Percentiles rank a stretch among this genome's conserved stretches.
Conservation (phyloP, 2,113 vertebrate genomes). For the Herpetotheres cachinnans region DNA sequence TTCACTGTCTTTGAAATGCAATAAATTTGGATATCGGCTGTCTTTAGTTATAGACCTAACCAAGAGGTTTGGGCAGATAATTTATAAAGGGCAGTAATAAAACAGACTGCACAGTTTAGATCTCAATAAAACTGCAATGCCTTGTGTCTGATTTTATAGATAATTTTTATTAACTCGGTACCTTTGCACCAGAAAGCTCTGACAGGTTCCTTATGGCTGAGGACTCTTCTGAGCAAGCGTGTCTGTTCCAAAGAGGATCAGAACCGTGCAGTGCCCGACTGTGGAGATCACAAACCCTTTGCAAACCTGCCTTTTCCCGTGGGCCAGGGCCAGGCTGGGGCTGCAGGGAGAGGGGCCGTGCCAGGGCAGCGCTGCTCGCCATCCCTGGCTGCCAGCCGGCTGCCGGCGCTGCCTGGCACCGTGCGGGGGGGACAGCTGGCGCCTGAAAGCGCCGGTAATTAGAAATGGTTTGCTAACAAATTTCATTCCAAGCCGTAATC, state of each 20-base stretch:
- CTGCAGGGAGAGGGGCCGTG: not conserved
- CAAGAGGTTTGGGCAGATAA: not conserved
- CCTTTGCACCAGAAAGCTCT: not conserved
- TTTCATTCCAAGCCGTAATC: not conserved
- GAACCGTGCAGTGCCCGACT: accelerated
- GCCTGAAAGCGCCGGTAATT: not conserved
- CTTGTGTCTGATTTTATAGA: conserved; percentile 25
- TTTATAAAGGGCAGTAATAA: not conserved
- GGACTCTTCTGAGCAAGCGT: not conserved
- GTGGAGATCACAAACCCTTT: not conserved
- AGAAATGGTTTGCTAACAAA: conserved; percentile 13
- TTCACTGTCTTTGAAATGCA: not conserved
- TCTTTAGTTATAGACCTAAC: not conserved
- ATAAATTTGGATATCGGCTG: not conserved
- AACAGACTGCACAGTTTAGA: not conserved
- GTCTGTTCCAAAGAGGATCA: not conserved
- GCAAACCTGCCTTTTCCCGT: not conserved
- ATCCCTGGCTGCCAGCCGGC: not conserved
- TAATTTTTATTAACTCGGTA: not conserved
- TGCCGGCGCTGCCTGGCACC: not conserved
- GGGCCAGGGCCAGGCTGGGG: not conserved
- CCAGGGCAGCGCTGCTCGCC: not conserved
- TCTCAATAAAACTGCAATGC: not conserved
- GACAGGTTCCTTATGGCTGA: not conserved
- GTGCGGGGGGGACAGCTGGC: not conserved